phyloP scores from a whole-genome alignment of 2,113 vertebrate species.

The Xiphias gladius region DNA sequence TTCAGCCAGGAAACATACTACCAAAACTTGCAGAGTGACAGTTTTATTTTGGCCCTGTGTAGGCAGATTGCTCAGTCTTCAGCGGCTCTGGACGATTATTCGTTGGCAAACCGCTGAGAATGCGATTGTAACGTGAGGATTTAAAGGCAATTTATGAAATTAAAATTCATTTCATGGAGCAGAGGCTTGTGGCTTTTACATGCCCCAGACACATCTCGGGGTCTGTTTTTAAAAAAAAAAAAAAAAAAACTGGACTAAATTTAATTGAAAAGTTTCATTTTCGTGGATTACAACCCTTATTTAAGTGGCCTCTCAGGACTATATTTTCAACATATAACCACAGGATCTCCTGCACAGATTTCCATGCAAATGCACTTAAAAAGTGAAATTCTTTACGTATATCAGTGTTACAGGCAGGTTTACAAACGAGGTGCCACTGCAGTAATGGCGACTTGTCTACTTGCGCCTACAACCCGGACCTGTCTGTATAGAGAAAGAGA shows the following conservation, averaged over 20 bases:
- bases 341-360: neutral
- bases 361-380: neutral
- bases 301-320: no score
- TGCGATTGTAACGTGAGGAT: neutral
- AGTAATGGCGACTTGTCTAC: neutral
- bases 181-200: neutral
- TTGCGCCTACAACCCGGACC: neutral
- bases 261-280: neutral
- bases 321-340: neutral
- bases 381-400: neutral
- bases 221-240: no score
- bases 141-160: neutral
- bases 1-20: neutral
- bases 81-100: neutral
- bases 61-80: neutral
- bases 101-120: neutral
- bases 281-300: neutral
- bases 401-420: neutral
- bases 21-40: neutral
- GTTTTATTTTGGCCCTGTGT: neutral
- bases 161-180: neutral
- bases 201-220: neutral
- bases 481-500: constrained; percentile 20
- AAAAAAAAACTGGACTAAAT: neutral
- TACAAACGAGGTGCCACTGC: neutral